Conservation (phyloP, 1,140 invertebrate genomes). For the Drosophila subpulchrella region DNA sequence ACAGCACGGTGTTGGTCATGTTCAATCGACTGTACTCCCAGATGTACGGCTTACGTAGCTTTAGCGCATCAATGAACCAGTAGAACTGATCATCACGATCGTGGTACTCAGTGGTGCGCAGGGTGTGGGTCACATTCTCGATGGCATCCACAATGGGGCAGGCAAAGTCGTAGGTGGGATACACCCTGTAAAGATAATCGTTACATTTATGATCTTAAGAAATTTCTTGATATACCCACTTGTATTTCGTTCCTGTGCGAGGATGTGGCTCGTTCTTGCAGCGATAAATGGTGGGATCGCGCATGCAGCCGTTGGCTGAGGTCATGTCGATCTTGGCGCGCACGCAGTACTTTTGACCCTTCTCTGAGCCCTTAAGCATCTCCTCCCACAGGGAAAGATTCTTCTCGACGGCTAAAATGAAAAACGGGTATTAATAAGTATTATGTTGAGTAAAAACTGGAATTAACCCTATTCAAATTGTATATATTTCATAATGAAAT, state of each 20-base stretch:
- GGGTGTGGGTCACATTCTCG: slow-evolving; percentile 98
- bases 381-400: slow-evolving; percentile 97
- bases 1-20: slow-evolving; percentile 98
- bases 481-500: background rate
- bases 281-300: slow-evolving; percentile 99
- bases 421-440: background rate
- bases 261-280: slow-evolving; percentile 98
- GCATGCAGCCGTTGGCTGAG: slow-evolving; percentile 97
- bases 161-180: slow-evolving; percentile 99
- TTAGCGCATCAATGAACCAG: slow-evolving; percentile 96
- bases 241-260: slow-evolving; percentile 97
- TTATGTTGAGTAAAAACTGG: no score
- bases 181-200: slow-evolving; percentile 90
- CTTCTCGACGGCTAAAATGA: slow-evolving; percentile 90
- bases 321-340: slow-evolving; percentile 99
- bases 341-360: slow-evolving; percentile 95
- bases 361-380: slow-evolving; percentile 94
- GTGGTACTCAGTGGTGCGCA: slow-evolving; percentile 99
- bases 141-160: slow-evolving; percentile 99
- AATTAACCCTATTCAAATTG: background rate
- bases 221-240: slow-evolving; percentile 87
- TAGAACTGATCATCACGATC: slow-evolving; percentile 99
- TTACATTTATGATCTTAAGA: background rate
- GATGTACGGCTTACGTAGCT: slow-evolving; percentile 95
- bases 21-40: slow-evolving; percentile 98